Conservation (phyloP, 37 sponge, comb jelly and placozoan species). For the Tethya wilhelma region DNA sequence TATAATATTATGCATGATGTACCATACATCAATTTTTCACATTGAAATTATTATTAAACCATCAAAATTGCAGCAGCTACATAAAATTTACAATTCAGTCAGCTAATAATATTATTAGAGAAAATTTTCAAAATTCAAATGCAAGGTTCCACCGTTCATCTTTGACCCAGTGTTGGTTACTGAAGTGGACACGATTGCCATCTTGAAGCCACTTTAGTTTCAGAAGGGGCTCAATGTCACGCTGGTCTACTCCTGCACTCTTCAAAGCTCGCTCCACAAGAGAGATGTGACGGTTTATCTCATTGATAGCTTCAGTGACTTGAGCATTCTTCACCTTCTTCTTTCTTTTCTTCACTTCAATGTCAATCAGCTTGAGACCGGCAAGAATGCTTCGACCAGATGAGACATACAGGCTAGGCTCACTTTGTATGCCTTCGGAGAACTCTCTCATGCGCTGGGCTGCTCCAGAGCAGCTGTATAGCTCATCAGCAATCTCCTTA, state of each 20-base stretch:
- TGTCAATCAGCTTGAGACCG: constrained; percentile 30
- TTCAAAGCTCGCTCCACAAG: constrained; percentile 19
- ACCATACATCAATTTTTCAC: no score
- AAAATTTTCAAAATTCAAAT: no score
- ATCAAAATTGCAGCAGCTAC: no score
- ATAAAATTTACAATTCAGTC: no score
- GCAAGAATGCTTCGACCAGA: constrained; percentile 39
- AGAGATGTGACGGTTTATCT: constrained; percentile 8
- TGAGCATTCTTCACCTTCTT: constrained; percentile 35
- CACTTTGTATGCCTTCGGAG: constrained; percentile 25
- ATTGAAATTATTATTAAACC: no score
- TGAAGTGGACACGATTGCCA: constrained; percentile 30
- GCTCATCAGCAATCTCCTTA: constrained; percentile 61
- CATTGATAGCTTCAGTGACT: constrained; percentile 21
- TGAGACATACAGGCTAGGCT: constrained; percentile 23
- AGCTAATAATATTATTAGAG: no score
- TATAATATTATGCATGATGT: no score
- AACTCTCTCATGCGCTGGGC: constrained; percentile 41
- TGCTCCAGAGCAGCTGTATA: constrained; percentile 57
- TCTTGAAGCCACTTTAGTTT: constrained; percentile 30
- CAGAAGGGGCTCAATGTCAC: constrained; percentile 13
- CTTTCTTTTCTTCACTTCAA: constrained; percentile 53
- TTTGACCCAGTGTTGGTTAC: constrained; percentile 49
- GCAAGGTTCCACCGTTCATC: constrained; percentile 67
- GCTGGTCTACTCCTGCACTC: constrained; percentile 34